Base-by-base conservation (phyloP, 1,140 invertebrate species). In the Patella vulgata region DNA sequence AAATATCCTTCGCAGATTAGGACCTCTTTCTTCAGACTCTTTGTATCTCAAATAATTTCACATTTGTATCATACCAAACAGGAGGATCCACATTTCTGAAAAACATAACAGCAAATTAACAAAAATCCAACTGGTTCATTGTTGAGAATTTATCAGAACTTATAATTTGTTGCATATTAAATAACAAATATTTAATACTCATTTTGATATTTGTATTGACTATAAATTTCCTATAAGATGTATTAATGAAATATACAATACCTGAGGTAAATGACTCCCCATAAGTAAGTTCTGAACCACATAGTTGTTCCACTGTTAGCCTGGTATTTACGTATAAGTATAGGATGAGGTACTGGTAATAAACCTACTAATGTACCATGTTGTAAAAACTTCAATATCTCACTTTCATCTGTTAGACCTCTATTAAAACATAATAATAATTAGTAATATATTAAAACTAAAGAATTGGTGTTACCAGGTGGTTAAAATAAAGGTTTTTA, bases 271-370 rank as follows among this genome's bases (percentile, higher is more conserved):
- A 99, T 98, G 25, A 99, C 93, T 39, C 97, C 97, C 96, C 97
- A 99, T 90, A 99, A 96, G 80, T 99, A 99, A 1, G 96, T 99
- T 53, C 96, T 87, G 85, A 99, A 99, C 97, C 97, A 99, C 75
- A 96, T 94, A 12, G 96, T 97, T 2, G 98, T 99, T 36, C 96
- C 97, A 47, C 91, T 89, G 85, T 99, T 99, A 14, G 97, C 95
- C 86, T 99, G 97, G 87, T 99, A 99, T 86, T 98, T 97, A 66
- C 98, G 87, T 70, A 99, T 99, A 44, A 99, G 88, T 81, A 99
- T 99, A 11, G 98, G 97, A 88, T 99, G 97, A 8, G 98, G 98
- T 43, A 99, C 98, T 1, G 98, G 98, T 48, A 99, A 85, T 25
- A 99, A 86, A 4, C 97, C 97, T 11, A 99, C 97, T 54, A 99